Evolutionary conservation across 2,113 vertebrate genomes (phyloP), one percentile per base, ranked within the genome.

Genomic region (Gadus chalcogrammus): DNA sequence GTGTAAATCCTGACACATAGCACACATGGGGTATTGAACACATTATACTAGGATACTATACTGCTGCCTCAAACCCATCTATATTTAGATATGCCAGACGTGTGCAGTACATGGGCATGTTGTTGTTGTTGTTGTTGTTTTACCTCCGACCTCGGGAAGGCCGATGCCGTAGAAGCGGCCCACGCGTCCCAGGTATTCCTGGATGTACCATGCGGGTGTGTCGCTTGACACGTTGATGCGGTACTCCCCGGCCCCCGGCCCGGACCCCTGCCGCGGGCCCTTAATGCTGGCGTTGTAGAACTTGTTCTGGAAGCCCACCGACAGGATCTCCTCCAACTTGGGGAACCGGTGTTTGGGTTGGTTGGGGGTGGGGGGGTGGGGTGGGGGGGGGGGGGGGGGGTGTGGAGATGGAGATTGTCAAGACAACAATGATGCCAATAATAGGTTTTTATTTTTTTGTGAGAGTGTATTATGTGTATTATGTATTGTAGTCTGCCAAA

Each of bases 181-280:
- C 71, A 89, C 82, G 72, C 92, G 79, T 62, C 61, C 73, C 75
- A 94, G 75, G 78, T 92, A 94, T 76, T 94, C 93, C 77, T 81
- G 84, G 72, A 94, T 79, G 74, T 92, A 94, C 93, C 93, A 94
- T 82, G 93, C 90, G 0, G 92, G 93, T 0, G 93, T 94, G 79
- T 94, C 93, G 61, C 89, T 94, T 74, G 93, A 94, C 77, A 94
- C 78, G n/a, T 88, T 91, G 67, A 94, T 82, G 4, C 87, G 87
- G 82, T 92, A 92, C 73, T 93, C 91, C 0, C 48, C 71, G 17
- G 53, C 56, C 22, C 15, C 73, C 5, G 55, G 0, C 48, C 70
- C 17, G 48, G 62, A 27, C 16, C 74, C 5, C 52, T 61, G 27
- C 0, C 3, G 15, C 80, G 64, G 15, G 9, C 70, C 22, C 62